Base-by-base conservation (phyloP, 1,140 invertebrate species). In the Goniozus legneri region DNA sequence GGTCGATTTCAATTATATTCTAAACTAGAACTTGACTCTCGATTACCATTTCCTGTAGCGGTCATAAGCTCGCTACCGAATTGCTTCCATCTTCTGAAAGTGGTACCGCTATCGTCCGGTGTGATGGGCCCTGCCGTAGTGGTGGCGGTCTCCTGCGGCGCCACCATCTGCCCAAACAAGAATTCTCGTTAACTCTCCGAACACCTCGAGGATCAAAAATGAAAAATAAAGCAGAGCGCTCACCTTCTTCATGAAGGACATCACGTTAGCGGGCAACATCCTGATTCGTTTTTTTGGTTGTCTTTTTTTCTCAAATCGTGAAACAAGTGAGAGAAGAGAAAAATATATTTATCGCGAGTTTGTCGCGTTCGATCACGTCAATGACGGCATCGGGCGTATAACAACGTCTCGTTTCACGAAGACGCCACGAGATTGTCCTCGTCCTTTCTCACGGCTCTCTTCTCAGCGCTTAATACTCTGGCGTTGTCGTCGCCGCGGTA, bases 201-300 rank as follows among this genome's bases (percentile, higher is more conserved):
- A 27, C 24, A 27, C 4, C 24, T 10, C 24, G 2, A 39, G 14
- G 24, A 34, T 4, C n/a, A 52, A 33, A 35, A 32, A 19, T 12
- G 27, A 33, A 1, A 39, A 32, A 34, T 13, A n/a, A 16, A 33
- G 7, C n/a, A 50, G 45, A 49, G 50, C 31, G 73, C 79, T 80
- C 65, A 89, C 87, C 85, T 88, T 89, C 65, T 88, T 89, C 81
- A 89, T 85, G 70, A 88, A 88, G 56, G 85, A 87, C 82, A 88
- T 85, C 55, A 88, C 84, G 68, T 88, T 87, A 51, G 84, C 85
- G 54, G 85, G 85, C 80, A 87, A 79, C 86, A 88, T 88, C 30
- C 47, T 62, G 49, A 8, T 35, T 13, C 16, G 16, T 35, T 13
- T 6, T 7, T 14, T n/a, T n/a, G n/a, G n/a, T n/a, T n/a, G n/a